Conservation (phyloP, 30 jellyfish, hydroid and myxozoan genomes). For the Aurelia coerulea region DNA sequence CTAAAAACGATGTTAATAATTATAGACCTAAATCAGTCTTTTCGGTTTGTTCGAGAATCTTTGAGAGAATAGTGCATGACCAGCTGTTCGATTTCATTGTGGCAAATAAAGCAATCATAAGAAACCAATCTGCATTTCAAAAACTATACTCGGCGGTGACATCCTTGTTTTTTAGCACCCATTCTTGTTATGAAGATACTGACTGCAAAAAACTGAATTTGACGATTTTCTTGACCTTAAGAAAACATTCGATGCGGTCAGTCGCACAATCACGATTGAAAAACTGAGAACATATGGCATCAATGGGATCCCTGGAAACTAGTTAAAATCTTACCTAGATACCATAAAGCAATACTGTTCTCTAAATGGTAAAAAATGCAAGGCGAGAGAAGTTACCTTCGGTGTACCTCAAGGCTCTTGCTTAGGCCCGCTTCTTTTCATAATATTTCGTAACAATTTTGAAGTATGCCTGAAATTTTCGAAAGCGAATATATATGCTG, state of each 20-base stretch:
- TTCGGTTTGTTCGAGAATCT: constrained; percentile 4
- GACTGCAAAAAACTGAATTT: constrained; percentile 13
- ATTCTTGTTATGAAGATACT: constrained; percentile 24
- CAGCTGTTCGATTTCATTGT: constrained; percentile 3
- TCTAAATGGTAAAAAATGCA: background rate
- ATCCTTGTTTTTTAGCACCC: constrained; percentile 18
- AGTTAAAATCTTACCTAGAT: constrained; percentile 23
- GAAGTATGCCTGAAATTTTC: background rate
- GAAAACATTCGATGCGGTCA: constrained; percentile 33
- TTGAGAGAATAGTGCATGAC: constrained; percentile 25
- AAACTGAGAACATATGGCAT: constrained; percentile 20
- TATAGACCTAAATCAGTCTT: constrained; percentile 36
- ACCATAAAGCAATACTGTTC: constrained; percentile 1
- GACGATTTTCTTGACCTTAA: constrained; percentile 16
- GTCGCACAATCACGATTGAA: background rate
- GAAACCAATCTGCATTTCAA: constrained; percentile 2
- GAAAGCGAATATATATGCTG: constrained; percentile 3
- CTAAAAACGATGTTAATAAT: background rate
- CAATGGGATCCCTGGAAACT: background rate
- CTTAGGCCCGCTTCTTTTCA: background rate
- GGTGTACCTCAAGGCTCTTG: constrained; percentile 22
- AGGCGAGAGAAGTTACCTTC: constrained; percentile 3
- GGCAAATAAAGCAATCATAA: background rate
- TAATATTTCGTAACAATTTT: background rate
- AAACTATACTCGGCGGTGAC: constrained; percentile 1